These are phyloP conservation scores for Aldrovandia affinis DNA, from an alignment of 2,797 vertebrate species.

Conservation along the genomic window DNA sequence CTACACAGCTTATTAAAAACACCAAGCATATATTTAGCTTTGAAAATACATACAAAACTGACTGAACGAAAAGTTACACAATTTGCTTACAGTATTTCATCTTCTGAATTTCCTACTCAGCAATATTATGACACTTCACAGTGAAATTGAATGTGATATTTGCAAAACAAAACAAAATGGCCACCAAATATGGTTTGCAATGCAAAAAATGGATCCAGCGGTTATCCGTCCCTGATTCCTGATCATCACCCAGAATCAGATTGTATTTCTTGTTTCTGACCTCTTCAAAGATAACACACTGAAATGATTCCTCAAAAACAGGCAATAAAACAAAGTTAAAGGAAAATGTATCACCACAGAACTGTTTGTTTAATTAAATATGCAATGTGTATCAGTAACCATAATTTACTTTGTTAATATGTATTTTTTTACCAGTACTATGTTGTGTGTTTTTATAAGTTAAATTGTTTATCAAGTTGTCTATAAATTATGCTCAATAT, in stretches of 20 bases:
- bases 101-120: not conserved
- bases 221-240: not conserved
- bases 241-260: not conserved
- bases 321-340: not conserved
- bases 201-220: constrained; percentile 23
- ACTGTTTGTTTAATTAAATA: not conserved
- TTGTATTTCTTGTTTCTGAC: not conserved
- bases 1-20: not conserved
- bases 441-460: constrained; percentile 53
- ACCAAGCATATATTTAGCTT: constrained; percentile 43
- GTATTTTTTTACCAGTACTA: constrained; percentile 30
- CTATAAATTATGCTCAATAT: constrained; percentile 63
- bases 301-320: not conserved
- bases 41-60: constrained; percentile 48
- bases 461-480: constrained; percentile 52
- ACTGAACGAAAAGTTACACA: constrained; percentile 25
- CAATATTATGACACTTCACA: not conserved
- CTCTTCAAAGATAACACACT: not conserved
- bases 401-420: constrained; percentile 13
- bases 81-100: not conserved
- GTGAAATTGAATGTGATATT: constrained; percentile 19
- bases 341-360: not conserved
- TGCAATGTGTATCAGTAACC: not conserved
- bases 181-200: constrained; percentile 19
- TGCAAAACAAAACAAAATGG: constrained; percentile 33